Percentiles rank a stretch among this genome's conserved stretches.
phyloP scores from a whole-genome alignment of 2,888 invertebrate genomes.

The Nasonia oneida region DNA sequence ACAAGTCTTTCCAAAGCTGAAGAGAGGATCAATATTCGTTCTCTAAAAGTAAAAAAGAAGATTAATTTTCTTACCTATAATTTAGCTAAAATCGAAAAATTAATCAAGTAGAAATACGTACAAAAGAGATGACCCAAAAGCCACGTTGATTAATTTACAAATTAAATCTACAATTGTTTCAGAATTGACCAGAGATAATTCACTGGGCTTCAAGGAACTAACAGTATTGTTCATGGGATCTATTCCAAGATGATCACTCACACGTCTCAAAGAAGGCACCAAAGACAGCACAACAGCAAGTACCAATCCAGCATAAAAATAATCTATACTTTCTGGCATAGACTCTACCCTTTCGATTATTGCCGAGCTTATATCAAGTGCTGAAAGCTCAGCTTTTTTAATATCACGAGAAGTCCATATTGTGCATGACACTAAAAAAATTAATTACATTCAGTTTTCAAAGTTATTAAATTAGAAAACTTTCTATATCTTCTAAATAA shows the following conservation, averaged over 20 bases:
- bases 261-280: conserved; percentile 83
- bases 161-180: conserved; percentile 70
- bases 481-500: neutral
- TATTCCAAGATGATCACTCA: conserved; percentile 77
- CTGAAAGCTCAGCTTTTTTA: conserved; percentile 95
- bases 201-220: conserved; percentile 70
- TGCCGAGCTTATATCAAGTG: conserved; percentile 95
- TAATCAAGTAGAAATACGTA: conserved; percentile 69
- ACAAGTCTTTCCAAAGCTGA: conserved; percentile 87
- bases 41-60: conserved; percentile 81
- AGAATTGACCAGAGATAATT: conserved; percentile 70
- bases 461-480: neutral
- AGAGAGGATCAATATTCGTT: conserved; percentile 85
- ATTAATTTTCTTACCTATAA: neutral
- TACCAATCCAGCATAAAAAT: conserved; percentile 86
- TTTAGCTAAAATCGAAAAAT: neutral
- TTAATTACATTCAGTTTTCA: conserved; percentile 33
- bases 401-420: conserved; percentile 96
- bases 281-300: conserved; percentile 83
- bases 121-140: conserved; percentile 80
- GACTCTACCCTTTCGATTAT: conserved; percentile 95
- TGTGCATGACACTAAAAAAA: conserved; percentile 91
- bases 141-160: conserved; percentile 75
- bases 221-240: conserved; percentile 72
- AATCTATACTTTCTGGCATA: conserved; percentile 89